These are phyloP conservation scores for Myxocyprinus asiaticus DNA, from an alignment of 2,113 vertebrate genomes.

Conservation along the genomic window DNA sequence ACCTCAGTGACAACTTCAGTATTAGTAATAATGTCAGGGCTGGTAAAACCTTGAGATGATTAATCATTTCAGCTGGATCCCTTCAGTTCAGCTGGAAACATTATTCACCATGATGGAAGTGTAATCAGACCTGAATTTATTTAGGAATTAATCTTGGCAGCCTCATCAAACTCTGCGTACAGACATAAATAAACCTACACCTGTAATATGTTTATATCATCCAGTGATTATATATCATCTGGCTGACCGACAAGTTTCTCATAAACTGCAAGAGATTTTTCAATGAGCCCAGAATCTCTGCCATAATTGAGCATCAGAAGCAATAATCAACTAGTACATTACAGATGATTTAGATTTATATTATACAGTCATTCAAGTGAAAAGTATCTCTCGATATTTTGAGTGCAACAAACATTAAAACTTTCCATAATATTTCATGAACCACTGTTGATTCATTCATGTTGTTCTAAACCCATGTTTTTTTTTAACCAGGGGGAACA, in stretches of 20 bases:
- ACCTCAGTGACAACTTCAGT: conserved; percentile 38
- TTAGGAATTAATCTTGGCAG: conserved; percentile 9
- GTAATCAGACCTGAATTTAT: conserved; percentile 20
- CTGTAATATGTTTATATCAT: conserved; percentile 31
- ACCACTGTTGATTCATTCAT: not conserved
- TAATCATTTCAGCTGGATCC: conserved; percentile 16
- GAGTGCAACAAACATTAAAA: not conserved
- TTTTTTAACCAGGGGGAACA: too few species aligned
- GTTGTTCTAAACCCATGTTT: too few species aligned
- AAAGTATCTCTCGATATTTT: too few species aligned
- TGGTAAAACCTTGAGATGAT: conserved; percentile 30
- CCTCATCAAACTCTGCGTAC: conserved; percentile 26
- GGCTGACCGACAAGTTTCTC: not conserved
- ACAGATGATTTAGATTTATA: too few species aligned
- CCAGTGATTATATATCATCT: conserved; percentile 9
- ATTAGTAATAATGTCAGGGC: conserved; percentile 44
- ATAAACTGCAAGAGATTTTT: not conserved
- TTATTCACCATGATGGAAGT: conserved; percentile 1
- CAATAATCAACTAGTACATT: too few species aligned
- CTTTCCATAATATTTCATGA: not conserved
- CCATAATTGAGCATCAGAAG: not conserved
- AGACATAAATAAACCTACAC: conserved; percentile 14
- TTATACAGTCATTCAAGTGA: too few species aligned
- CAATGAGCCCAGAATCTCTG: not conserved
- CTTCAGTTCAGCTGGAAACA: not conserved